These are phyloP conservation scores for Buteo buteo DNA, from an alignment of 2,113 vertebrate genomes.

Conservation along the genomic window DNA sequence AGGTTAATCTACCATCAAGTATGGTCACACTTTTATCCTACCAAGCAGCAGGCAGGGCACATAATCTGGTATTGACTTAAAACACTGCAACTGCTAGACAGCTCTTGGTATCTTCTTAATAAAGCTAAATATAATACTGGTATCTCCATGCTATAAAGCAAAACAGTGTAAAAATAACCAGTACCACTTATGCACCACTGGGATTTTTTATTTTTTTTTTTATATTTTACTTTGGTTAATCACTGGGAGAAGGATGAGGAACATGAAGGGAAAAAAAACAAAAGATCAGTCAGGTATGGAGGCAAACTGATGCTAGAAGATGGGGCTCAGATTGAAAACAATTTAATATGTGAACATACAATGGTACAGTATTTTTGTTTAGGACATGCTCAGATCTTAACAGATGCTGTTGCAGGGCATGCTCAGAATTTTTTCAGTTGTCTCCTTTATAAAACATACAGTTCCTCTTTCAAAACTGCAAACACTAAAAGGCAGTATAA, in stretches of 20 bases:
- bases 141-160: neutral
- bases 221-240: neutral
- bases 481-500: neutral
- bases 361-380: neutral
- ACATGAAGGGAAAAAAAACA: neutral
- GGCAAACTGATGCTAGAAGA: neutral
- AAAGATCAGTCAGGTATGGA: neutral
- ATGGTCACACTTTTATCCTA: neutral
- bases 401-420: neutral
- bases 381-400: neutral
- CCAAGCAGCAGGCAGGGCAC: neutral
- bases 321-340: neutral
- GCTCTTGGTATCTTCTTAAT: neutral
- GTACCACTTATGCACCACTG: neutral
- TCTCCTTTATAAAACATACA: neutral
- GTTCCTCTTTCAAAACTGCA: neutral
- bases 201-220: neutral
- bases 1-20: neutral
- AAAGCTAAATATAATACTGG: slow-evolving; percentile 1
- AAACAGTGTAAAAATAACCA: neutral
- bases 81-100: neutral
- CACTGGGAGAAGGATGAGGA: neutral
- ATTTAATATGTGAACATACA: neutral
- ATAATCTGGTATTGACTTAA: neutral
- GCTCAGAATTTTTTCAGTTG: neutral